Conservation (phyloP, 1,140 invertebrate genomes). For the Drosophila arizonae region DNA sequence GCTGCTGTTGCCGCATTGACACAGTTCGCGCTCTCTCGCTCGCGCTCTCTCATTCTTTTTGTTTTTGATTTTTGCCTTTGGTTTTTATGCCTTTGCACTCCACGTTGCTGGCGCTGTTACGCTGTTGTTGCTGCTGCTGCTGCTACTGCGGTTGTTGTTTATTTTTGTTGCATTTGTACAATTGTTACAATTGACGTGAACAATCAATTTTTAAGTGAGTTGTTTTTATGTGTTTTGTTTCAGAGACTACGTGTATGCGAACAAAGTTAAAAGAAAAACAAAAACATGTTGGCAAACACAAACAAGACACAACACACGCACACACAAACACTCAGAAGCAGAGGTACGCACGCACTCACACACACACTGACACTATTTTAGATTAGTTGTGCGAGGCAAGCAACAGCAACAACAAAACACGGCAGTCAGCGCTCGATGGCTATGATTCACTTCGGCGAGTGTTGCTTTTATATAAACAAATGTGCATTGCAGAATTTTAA, state of each 20-base stretch:
- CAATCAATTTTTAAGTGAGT: conserved; percentile 45
- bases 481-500: conserved; percentile 40
- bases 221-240: conserved; percentile 21
- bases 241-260: conserved; percentile 10
- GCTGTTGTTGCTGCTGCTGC: conserved; percentile 40
- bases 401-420: conserved; percentile 44
- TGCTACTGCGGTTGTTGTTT: conserved; percentile 30
- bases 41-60: conserved; percentile 49
- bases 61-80: conserved; percentile 56
- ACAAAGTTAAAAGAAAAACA: conserved; percentile 16
- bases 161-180: conserved; percentile 25
- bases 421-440: conserved; percentile 10
- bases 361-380: conserved; percentile 39
- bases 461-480: conserved; percentile 52
- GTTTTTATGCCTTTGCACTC: conserved; percentile 49
- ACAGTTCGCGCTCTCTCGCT: conserved; percentile 69
- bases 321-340: not conserved
- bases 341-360: conserved; percentile 6
- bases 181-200: conserved; percentile 43
- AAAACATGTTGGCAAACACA: conserved; percentile 53
- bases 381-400: conserved; percentile 62
- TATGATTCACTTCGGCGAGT: conserved; percentile 42
- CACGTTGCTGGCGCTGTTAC: conserved; percentile 44
- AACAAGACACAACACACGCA: conserved; percentile 27
- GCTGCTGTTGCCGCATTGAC: conserved; percentile 57